phyloP scores from a whole-genome alignment of 2,113 vertebrate species.

The Ceyx margarethae region DNA sequence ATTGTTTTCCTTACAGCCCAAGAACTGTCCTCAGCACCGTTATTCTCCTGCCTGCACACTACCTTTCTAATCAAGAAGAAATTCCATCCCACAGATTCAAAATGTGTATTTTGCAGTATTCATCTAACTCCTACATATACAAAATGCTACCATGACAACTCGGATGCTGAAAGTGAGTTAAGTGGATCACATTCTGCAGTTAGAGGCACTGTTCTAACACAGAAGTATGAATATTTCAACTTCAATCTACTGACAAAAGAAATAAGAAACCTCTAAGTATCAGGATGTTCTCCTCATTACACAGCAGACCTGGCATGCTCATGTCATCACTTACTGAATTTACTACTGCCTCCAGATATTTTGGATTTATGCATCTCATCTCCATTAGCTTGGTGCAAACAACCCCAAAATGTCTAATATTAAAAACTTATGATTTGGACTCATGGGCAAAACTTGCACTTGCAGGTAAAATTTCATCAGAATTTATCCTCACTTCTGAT shows the following conservation, averaged over 20 bases:
- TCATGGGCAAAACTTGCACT: neutral
- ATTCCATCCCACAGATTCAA: neutral
- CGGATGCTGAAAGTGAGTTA: neutral
- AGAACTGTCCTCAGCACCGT: neutral
- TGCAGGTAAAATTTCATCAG: neutral
- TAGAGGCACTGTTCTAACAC: neutral
- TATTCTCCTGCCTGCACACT: neutral
- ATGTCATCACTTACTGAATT: neutral
- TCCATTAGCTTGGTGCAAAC: neutral
- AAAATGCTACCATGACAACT: neutral
- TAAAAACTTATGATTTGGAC: neutral
- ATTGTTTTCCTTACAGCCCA: neutral
- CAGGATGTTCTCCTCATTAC: neutral
- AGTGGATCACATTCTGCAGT: neutral
- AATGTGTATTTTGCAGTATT: neutral
- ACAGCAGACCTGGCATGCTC: neutral
- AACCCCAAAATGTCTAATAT: neutral
- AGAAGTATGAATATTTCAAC: neutral
- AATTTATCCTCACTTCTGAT: neutral
- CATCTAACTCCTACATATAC: neutral
- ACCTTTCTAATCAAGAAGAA: neutral
- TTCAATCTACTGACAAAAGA: neutral
- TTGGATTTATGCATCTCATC: neutral
- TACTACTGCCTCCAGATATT: neutral
- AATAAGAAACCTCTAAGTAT: accelerated